phyloP scores from a whole-genome alignment of 2,113 vertebrate species.

The Protobothrops mucrosquamatus region DNA sequence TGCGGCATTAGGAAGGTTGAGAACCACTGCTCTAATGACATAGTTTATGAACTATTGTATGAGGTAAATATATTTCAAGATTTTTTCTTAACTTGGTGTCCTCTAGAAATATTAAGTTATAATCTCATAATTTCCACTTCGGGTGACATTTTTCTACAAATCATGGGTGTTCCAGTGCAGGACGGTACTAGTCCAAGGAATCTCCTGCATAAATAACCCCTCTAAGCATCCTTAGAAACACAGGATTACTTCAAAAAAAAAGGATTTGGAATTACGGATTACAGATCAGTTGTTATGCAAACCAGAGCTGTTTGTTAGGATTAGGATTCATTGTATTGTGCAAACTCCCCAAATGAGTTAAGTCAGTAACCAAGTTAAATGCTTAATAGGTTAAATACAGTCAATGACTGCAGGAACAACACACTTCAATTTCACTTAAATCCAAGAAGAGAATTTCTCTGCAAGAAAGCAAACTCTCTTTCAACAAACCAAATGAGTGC shows the following conservation, averaged over 20 bases:
- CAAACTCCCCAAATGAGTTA: not conserved
- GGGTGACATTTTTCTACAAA: not conserved
- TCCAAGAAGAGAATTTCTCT: not conserved
- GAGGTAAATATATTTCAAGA: not conserved
- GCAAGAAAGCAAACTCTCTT: not conserved
- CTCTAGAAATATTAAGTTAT: not conserved
- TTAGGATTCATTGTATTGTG: not conserved
- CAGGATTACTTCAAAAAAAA: not conserved
- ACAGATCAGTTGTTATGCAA: not conserved
- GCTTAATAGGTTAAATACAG: not conserved
- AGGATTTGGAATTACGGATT: not conserved
- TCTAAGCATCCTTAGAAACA: not conserved
- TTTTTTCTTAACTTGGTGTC: not conserved
- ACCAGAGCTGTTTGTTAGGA: not conserved
- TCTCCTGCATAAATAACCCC: not conserved
- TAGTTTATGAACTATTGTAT: not conserved
- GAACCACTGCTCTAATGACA: too few relatives aligned
- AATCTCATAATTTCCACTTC: not conserved
- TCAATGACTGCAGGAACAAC: not conserved
- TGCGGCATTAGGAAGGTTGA: too few relatives aligned
- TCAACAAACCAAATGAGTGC: not conserved
- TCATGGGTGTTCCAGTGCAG: not conserved
- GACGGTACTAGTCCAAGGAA: not conserved
- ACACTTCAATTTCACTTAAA: not conserved
- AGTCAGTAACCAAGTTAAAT: not conserved